Percentiles rank a stretch among this genome's conserved stretches.
These are phyloP conservation scores for Eumaeus atala DNA, from an alignment of 1,140 invertebrate species.

Conservation along the genomic window DNA sequence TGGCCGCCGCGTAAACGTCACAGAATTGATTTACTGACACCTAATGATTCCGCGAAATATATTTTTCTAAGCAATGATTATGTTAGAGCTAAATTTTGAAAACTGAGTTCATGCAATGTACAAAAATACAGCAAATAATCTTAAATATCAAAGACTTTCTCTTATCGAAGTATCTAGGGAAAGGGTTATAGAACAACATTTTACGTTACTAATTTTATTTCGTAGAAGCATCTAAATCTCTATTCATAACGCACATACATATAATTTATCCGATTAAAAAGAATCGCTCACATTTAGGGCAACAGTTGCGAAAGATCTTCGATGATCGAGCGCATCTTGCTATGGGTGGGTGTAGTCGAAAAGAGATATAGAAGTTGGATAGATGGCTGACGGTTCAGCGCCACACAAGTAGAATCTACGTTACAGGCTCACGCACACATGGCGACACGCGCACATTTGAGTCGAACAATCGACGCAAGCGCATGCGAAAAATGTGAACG, in stretches of 20 bases:
- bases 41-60: conserved; percentile 4
- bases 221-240: conserved; percentile 59
- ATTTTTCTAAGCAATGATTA: conserved; percentile 12
- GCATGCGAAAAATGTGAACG: conserved; percentile 31
- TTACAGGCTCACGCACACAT: neutral
- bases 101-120: conserved; percentile 36
- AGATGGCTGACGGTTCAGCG: no score
- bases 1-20: conserved; percentile 17
- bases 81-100: conserved; percentile 12
- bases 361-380: no score
- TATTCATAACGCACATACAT: conserved; percentile 62
- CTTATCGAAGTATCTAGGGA: conserved; percentile 34
- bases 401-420: no score
- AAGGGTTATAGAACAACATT: conserved; percentile 40
- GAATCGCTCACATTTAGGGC: conserved; percentile 28
- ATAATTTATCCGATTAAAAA: conserved; percentile 43
- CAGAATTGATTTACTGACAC: conserved; percentile 26
- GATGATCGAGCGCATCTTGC: neutral
- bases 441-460: neutral
- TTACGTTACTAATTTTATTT: conserved; percentile 40
- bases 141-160: conserved; percentile 36
- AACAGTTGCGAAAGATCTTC: conserved; percentile 13
- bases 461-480: conserved; percentile 12
- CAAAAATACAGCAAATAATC: conserved; percentile 57
- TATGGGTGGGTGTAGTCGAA: neutral